Evolutionary conservation across 1,140 invertebrate species (phyloP).

Genomic region (Latrodectus geometricus): DNA sequence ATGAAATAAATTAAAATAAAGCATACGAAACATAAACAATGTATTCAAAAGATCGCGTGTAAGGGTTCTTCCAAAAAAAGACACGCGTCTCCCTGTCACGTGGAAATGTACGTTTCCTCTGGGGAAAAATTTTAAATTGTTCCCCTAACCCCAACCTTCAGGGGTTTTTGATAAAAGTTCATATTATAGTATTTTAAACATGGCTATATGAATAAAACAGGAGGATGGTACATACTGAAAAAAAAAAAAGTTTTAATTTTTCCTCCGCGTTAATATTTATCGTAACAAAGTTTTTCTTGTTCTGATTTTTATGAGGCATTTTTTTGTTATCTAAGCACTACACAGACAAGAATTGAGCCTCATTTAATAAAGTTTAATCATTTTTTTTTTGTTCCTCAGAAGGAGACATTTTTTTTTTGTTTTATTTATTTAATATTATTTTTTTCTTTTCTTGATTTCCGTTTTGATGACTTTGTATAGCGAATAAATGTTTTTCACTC

Average conservation of each 20-base stretch:
- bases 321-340: background rate
- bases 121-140: background rate
- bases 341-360: constrained; percentile 3
- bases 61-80: background rate
- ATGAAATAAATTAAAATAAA: background rate
- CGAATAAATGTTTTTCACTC: too few species aligned
- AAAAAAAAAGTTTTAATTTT: background rate
- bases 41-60: background rate
- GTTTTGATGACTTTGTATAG: background rate
- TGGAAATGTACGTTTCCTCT: background rate
- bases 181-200: too few species aligned
- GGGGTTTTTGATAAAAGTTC: too few species aligned
- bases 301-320: background rate
- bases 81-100: background rate
- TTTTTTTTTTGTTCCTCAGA: background rate
- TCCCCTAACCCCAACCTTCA: background rate
- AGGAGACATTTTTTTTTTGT: too few species aligned
- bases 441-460: constrained; percentile 7
- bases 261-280: background rate
- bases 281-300: background rate
- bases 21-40: constrained; percentile 9
- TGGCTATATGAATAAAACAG: too few species aligned
- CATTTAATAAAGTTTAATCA: constrained; percentile 39
- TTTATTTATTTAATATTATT: background rate
- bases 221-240: too few species aligned